phyloP scores from a whole-genome alignment of 2,113 vertebrate species.

The Neoarius graeffei region DNA sequence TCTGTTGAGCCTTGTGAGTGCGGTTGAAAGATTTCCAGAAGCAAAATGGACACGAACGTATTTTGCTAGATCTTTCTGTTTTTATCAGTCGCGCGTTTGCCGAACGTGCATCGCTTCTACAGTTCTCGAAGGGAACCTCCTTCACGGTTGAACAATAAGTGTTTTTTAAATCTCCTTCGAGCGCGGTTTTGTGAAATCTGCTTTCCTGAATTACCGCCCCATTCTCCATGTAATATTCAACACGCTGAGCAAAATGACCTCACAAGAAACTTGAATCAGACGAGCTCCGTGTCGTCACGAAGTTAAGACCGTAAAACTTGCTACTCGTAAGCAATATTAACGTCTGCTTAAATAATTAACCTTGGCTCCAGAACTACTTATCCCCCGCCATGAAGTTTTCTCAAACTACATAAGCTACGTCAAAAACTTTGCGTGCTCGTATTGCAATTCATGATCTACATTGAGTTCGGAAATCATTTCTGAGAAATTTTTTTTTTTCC shows the following conservation, averaged over 20 bases:
- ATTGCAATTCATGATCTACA: no score
- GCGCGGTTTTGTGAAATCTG: not conserved
- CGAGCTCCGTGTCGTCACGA: not conserved
- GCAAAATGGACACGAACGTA: not conserved
- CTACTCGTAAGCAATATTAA: not conserved
- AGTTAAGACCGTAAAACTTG: not conserved
- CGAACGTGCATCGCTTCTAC: not conserved
- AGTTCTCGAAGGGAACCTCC: not conserved
- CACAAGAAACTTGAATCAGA: not conserved
- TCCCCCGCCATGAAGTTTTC: no score
- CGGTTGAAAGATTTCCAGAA: not conserved
- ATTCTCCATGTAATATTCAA: not conserved
- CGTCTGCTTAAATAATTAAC: conserved; percentile 6
- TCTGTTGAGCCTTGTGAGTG: not conserved
- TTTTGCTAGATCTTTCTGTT: no score
- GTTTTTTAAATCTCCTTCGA: no score
- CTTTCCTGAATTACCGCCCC: not conserved
- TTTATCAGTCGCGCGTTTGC: no score
- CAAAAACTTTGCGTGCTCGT: no score
- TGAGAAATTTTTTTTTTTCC: no score
- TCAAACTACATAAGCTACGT: no score
- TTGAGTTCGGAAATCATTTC: no score
- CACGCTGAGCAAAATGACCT: not conserved
- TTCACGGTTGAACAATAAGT: not conserved
- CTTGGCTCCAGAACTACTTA: not conserved